Conservation (phyloP, 2,113 vertebrate species). For the Gavia stellata region DNA sequence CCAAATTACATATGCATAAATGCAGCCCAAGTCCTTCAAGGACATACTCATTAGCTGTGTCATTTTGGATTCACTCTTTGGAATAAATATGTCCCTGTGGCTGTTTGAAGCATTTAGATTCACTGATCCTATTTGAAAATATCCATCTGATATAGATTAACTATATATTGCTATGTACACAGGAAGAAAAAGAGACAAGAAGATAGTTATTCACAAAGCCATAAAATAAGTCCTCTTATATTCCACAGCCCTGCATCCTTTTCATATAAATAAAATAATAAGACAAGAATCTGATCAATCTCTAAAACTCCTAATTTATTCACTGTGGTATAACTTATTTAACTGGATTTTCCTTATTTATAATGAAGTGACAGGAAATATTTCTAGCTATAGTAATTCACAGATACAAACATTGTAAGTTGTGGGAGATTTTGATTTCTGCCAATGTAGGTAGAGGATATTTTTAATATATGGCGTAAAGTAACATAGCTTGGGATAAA, state of each 20-base stretch:
- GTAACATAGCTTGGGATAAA: background rate
- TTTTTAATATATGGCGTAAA: background rate
- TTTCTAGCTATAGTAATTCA: background rate
- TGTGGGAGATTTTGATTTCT: background rate
- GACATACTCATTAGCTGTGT: constrained; percentile 37
- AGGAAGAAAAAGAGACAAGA: background rate
- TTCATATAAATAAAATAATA: background rate
- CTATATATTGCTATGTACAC: background rate
- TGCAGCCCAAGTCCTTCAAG: constrained; percentile 28
- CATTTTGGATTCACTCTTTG: constrained; percentile 11
- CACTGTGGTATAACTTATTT: background rate
- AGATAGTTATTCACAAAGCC: background rate
- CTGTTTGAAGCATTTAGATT: constrained; percentile 6
- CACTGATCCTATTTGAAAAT: background rate
- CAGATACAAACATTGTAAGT: background rate
- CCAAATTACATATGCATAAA: constrained; percentile 17
- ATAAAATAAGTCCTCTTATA: background rate
- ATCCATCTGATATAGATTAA: background rate
- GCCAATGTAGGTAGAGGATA: background rate
- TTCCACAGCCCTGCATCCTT: background rate
- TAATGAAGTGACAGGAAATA: background rate
- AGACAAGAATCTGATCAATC: background rate
- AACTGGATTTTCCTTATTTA: background rate
- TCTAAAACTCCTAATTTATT: background rate
- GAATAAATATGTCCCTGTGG: background rate